phyloP scores from a whole-genome alignment of 2,797 vertebrate species.

The Cygnus olor region DNA sequence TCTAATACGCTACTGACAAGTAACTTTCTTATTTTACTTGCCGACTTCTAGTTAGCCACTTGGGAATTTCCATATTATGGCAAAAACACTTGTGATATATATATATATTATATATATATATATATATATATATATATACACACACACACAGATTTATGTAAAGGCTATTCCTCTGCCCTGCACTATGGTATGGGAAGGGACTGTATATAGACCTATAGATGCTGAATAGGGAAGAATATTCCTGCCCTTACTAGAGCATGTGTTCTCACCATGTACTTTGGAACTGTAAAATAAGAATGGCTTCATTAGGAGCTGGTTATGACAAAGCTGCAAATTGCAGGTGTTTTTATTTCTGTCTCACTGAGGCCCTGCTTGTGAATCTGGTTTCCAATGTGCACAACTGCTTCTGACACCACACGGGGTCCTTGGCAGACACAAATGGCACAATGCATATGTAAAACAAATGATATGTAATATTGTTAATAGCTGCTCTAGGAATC shows the following conservation, averaged over 20 bases:
- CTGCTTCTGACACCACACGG: fast-evolving
- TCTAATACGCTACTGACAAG: not conserved
- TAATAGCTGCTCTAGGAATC: not conserved
- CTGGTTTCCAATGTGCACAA: fast-evolving
- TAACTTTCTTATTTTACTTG: not conserved
- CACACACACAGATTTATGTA: too few relatives aligned
- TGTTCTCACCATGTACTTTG: not conserved
- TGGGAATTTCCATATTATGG: not conserved
- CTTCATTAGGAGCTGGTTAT: not conserved
- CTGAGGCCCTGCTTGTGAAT: not conserved
- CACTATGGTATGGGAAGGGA: fast-evolving
- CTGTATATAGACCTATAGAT: fast-evolving
- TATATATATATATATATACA: fast-evolving
- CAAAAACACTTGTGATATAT: fast-evolving
- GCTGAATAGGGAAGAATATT: not conserved
- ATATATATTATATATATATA: not conserved
- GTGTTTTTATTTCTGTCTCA: not conserved
- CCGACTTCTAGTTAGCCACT: not conserved
- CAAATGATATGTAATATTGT: too few relatives aligned
- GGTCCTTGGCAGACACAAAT: too few relatives aligned
- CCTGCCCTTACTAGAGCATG: fast-evolving
- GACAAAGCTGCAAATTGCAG: not conserved
- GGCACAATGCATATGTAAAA: fast-evolving
- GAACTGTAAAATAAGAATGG: not conserved
- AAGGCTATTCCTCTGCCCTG: not conserved